Evolutionary conservation across 1,140 invertebrate species (phyloP).

Genomic region (Bombus superbus): DNA sequence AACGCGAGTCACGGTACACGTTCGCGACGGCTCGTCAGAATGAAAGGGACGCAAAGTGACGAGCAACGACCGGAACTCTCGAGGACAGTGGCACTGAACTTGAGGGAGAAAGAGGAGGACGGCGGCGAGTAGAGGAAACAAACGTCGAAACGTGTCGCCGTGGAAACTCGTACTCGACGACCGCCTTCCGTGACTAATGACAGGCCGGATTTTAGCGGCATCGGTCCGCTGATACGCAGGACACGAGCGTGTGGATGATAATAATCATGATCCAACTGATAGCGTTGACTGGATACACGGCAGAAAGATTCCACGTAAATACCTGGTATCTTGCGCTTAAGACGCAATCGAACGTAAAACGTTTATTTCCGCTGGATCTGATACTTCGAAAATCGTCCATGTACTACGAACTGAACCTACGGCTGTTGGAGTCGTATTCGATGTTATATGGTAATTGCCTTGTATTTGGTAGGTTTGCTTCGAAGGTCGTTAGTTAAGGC

Average conservation of each 20-base stretch:
- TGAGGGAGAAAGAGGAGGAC: slow-evolving; percentile 33
- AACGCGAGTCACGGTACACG: slow-evolving; percentile 41
- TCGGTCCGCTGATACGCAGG: slow-evolving; percentile 45
- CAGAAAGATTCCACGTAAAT: not conserved
- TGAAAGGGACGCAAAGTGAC: slow-evolving; percentile 37
- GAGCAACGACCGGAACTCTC: slow-evolving; percentile 72
- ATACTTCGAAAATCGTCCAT: not conserved
- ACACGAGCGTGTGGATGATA: slow-evolving; percentile 48
- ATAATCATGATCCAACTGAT: slow-evolving; percentile 41
- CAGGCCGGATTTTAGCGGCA: slow-evolving; percentile 56
- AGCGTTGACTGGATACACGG: slow-evolving; percentile 5
- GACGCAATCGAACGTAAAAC: not conserved
- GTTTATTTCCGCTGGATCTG: not conserved
- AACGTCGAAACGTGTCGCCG: slow-evolving; percentile 23
- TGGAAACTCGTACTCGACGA: slow-evolving; percentile 16
- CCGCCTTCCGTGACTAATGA: slow-evolving; percentile 64
- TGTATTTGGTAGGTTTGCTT: too few species aligned
- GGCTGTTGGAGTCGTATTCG: not conserved
- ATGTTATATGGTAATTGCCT: not conserved
- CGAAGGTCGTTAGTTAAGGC: too few species aligned
- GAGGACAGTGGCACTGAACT: slow-evolving; percentile 70
- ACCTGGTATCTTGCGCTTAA: not conserved
- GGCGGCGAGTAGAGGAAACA: not conserved
- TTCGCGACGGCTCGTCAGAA: slow-evolving; percentile 8
- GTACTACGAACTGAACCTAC: not conserved